Evolutionary conservation across 2,113 vertebrate genomes (phyloP).

Genomic region (Zootoca vivipara): DNA sequence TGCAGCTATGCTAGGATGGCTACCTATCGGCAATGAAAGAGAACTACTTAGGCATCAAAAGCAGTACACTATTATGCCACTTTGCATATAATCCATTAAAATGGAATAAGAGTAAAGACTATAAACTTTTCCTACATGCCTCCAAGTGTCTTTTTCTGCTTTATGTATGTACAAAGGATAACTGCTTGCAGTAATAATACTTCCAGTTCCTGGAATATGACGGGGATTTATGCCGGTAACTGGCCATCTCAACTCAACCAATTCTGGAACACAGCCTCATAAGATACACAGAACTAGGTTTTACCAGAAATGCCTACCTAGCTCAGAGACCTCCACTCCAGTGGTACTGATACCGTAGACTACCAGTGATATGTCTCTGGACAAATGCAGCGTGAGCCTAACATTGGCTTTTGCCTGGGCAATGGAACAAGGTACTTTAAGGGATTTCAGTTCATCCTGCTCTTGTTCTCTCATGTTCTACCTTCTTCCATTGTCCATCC

Average conservation of each 20-base stretch:
- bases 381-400: not conserved
- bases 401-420: not conserved
- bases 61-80: slow-evolving; percentile 44
- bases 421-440: not conserved
- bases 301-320: not conserved
- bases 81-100: slow-evolving; percentile 40
- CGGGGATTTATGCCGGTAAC: not conserved
- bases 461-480: not conserved
- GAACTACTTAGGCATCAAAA: slow-evolving; percentile 51
- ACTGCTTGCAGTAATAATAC: slow-evolving; percentile 3
- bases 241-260: not conserved
- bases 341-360: not conserved
- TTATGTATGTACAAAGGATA: not conserved
- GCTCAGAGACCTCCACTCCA: not conserved
- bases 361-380: not conserved
- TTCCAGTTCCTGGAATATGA: not conserved
- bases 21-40: slow-evolving; percentile 20
- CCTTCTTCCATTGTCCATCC: not conserved
- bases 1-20: not conserved
- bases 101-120: slow-evolving; percentile 34
- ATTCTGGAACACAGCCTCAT: not conserved
- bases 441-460: not conserved
- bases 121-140: slow-evolving; percentile 30
- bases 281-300: not conserved
- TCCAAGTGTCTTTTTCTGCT: slow-evolving; percentile 11